Conservation (phyloP, 2,888 invertebrate genomes). For the Diaprepes abbreviatus region DNA sequence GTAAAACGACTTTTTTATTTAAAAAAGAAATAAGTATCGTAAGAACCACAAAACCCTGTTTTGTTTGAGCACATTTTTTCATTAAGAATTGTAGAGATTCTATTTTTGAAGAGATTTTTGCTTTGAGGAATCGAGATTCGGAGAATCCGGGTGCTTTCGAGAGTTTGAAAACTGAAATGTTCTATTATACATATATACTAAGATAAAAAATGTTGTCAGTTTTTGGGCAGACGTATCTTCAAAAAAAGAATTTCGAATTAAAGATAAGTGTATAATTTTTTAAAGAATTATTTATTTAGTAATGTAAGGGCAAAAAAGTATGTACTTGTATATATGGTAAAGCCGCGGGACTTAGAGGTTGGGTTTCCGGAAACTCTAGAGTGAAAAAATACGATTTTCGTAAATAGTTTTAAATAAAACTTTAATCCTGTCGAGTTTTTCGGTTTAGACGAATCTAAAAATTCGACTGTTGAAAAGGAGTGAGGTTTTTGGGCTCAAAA, state of each 20-base stretch:
- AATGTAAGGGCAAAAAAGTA: constrained; percentile 41
- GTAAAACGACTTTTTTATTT: constrained; percentile 25
- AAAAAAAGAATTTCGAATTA: constrained; percentile 26
- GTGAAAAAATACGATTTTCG: constrained; percentile 1
- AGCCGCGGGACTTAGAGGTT: constrained; percentile 26
- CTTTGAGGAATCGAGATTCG: too few species aligned
- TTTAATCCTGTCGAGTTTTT: constrained; percentile 11
- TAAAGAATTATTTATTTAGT: constrained; percentile 45
- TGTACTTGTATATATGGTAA: constrained; percentile 45
- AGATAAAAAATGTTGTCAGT: constrained; percentile 3
- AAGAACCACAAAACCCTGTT: constrained; percentile 25
- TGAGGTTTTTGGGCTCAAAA: constrained; percentile 39
- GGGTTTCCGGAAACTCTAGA: constrained; percentile 26
- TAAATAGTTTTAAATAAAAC: constrained; percentile 33
- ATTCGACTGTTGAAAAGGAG: not conserved
- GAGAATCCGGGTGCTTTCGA: too few species aligned
- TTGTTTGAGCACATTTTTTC: constrained; percentile 28
- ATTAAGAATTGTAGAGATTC: constrained; percentile 16
- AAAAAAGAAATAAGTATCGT: constrained; percentile 26
- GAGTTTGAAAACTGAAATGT: too few species aligned
- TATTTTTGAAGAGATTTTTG: constrained; percentile 5
- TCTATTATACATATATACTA: too few species aligned
- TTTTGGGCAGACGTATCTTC: not conserved
- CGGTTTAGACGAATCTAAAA: constrained; percentile 6
- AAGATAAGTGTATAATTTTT: constrained; percentile 47